Percentiles rank a stretch among this genome's conserved stretches.
Conservation (phyloP, 2,888 invertebrate genomes). For the Himalopsyche tibetana region DNA sequence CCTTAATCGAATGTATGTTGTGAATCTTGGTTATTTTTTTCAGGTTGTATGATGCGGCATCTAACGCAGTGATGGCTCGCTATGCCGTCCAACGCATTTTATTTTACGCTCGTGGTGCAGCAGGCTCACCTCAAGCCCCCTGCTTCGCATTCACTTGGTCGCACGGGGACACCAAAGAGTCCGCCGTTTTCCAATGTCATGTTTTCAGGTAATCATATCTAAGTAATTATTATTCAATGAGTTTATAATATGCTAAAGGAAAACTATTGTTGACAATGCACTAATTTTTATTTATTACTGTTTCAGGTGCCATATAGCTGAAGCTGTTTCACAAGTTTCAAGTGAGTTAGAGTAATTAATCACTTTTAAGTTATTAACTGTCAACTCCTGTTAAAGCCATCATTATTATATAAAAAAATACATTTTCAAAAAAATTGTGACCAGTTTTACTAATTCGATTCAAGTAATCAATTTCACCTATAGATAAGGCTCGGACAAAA, state of each 20-base stretch:
- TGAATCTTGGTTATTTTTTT: neutral
- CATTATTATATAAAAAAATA: no score
- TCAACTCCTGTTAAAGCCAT: no score
- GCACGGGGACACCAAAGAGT: slow-evolving; percentile 92
- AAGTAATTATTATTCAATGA: neutral
- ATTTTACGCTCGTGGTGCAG: slow-evolving; percentile 94
- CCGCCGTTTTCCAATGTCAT: slow-evolving; percentile 96
- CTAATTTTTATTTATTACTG: neutral
- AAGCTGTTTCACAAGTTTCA: slow-evolving; percentile 89
- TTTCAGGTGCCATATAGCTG: slow-evolving; percentile 90
- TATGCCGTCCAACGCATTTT: slow-evolving; percentile 95
- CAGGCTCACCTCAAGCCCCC: slow-evolving; percentile 88
- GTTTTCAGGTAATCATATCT: slow-evolving; percentile 89
- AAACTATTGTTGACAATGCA: neutral
- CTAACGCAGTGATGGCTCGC: slow-evolving; percentile 88
- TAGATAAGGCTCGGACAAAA: no score
- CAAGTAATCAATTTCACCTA: no score
- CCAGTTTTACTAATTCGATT: no score
- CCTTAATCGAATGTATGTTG: no score
- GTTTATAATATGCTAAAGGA: neutral
- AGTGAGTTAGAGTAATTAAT: slow-evolving; percentile 73
- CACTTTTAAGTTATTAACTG: no score
- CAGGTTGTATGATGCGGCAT: slow-evolving; percentile 89
- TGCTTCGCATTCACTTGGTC: slow-evolving; percentile 99
- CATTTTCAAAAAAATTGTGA: no score